Base-by-base conservation (phyloP, 2,888 invertebrate genomes). In the Brachyopa scutellaris region DNA sequence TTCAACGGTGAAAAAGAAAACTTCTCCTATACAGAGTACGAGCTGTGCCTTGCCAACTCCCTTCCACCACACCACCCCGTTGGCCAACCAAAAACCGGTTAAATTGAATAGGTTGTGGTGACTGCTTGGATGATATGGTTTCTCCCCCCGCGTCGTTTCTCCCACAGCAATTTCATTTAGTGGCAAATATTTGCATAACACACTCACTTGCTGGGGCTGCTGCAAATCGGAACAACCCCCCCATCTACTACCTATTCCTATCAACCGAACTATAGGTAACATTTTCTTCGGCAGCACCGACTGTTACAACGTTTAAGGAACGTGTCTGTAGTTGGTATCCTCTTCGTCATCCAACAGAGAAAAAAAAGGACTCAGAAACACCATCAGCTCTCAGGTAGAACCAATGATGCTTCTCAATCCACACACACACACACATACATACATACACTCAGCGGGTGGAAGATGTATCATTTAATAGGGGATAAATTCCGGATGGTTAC, bases 401-500 rank as follows among this genome's bases (percentile, higher is more conserved):
- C 26, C 74, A 51, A 57, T 69, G 74, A 66, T 51, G 49, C 45
- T 55, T 13, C 53, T 62, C 53, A 8, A 49, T 53, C 49, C 53
- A 21, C 21, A 13, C 29, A 38, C 29, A 38, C 11, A 31, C 62
- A 64, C 26, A 17, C 59, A 33, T 11, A 17, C 31, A 31, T 21
- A 8, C 40, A 11, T 21, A 42, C 33, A 40, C 26, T 51, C 61
- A 62, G 59, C 47, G 33, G 51, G 53, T 55, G 40, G 59, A 66
- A 82, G 76, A 82, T 66, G 77, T 76, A 82, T 82, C 82, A 76
- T 82, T 82, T 82, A 77, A 82, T 82, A 77, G 82, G 66, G 66
- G 77, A 82, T 82, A 82, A 82, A 82, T 82, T 82, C 82, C 82
- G 82, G 82, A 77, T 70, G 82, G 77, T 82, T 82, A 76, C 82